These are phyloP conservation scores for Cryptotis parvus DNA, from an alignment of 2,113 vertebrate species.

Conservation along the genomic window DNA sequence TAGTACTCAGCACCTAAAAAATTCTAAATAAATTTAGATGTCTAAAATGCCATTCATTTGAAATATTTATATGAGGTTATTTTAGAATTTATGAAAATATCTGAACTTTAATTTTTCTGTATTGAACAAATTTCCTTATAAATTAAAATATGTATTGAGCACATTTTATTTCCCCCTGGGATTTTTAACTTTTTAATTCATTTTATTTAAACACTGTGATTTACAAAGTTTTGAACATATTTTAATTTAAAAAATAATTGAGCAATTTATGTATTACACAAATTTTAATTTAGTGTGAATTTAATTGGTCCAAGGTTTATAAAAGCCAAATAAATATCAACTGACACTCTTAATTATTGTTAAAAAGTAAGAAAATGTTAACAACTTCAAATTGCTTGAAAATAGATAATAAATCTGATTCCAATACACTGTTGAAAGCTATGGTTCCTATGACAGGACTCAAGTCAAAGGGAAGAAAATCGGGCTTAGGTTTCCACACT, in stretches of 20 bases:
- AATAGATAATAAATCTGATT: conserved; percentile 6
- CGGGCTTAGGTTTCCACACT: neutral
- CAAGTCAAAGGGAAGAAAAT: neutral
- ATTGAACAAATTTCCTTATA: no score
- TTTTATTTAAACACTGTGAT: no score
- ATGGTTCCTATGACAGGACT: neutral
- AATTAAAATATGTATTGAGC: no score
- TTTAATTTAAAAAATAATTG: neutral
- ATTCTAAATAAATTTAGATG: neutral
- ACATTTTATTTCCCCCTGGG: no score
- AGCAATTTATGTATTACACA: neutral
- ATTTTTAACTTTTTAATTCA: no score
- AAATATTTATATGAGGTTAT: neutral
- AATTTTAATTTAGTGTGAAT: neutral
- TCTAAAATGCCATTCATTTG: neutral
- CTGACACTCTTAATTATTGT: neutral
- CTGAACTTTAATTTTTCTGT: no score
- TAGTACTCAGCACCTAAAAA: neutral
- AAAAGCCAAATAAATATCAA: conserved; percentile 6
- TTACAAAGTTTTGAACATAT: no score
- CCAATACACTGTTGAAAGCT: neutral
- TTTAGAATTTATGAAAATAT: neutral
- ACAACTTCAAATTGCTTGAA: neutral
- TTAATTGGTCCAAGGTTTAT: neutral
- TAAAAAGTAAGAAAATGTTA: neutral